Conservation (phyloP, 64 coral and sea anemone species). For the Montipora capricornis region DNA sequence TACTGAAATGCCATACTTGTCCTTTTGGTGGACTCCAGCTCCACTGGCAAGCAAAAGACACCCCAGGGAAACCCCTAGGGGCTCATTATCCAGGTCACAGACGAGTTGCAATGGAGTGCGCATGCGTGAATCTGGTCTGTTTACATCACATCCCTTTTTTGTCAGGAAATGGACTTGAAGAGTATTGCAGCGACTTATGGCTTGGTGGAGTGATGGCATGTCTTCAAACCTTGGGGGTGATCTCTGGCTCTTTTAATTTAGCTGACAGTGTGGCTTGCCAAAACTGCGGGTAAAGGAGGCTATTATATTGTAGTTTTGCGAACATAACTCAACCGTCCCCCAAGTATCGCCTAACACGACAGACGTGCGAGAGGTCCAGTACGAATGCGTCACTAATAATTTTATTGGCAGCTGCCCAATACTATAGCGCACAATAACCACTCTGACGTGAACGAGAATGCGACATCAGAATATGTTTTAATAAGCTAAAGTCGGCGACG, state of each 20-base stretch:
- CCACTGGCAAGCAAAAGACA: slow-evolving; percentile 47
- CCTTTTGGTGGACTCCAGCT: not conserved
- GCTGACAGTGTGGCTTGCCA: not conserved
- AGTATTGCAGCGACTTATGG: slow-evolving; percentile 32
- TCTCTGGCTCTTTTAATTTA: too few species aligned
- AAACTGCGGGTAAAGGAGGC: not conserved
- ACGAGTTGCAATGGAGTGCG: slow-evolving; percentile 51
- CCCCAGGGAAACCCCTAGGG: slow-evolving; percentile 18
- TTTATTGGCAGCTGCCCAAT: too few species aligned
- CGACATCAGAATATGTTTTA: too few species aligned
- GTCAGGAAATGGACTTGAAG: slow-evolving; percentile 41
- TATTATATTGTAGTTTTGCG: too few species aligned
- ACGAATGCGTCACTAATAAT: not conserved
- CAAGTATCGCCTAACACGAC: not conserved
- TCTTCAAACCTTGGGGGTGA: not conserved
- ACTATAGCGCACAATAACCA: too few species aligned
- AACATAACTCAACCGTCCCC: too few species aligned
- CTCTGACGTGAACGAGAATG: too few species aligned
- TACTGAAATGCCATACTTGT: slow-evolving; percentile 27
- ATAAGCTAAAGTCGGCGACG: too few species aligned
- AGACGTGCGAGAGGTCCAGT: not conserved
- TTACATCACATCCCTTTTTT: slow-evolving; percentile 48
- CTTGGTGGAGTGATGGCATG: slow-evolving; percentile 52
- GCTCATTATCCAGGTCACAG: slow-evolving; percentile 41
- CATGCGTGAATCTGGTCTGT: slow-evolving; percentile 53